phyloP scores from a whole-genome alignment of 2,797 vertebrate genomes.

The Siniperca obscura region DNA sequence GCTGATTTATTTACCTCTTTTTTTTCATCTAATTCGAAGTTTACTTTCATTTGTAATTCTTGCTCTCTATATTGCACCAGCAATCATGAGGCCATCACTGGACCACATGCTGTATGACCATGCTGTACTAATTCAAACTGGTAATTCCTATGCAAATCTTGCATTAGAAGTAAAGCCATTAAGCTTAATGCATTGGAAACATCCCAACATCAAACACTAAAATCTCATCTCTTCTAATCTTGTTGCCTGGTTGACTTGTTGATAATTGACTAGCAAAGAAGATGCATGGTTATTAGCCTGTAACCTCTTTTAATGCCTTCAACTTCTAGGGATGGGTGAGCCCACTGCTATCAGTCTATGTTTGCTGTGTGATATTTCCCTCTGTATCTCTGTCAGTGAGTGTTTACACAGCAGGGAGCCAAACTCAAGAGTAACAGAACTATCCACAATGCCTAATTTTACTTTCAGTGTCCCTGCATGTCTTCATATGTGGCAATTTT shows the following conservation, averaged over 20 bases:
- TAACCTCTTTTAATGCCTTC: conserved; percentile 44
- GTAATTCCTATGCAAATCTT: conserved; percentile 70
- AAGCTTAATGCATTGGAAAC: conserved; percentile 65
- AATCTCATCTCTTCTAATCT: conserved; percentile 55
- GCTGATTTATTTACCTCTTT: conserved; percentile 61
- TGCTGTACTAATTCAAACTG: conserved; percentile 38
- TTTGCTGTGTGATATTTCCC: conserved; percentile 54
- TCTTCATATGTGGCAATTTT: conserved; percentile 61
- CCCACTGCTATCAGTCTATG: conserved; percentile 28
- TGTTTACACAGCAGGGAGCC: conserved; percentile 34
- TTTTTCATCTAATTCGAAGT: conserved; percentile 43
- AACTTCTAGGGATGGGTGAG: conserved; percentile 30
- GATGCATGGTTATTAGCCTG: conserved; percentile 44
- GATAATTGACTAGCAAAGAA: conserved; percentile 55
- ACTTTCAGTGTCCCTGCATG: conserved; percentile 31
- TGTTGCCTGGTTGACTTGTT: conserved; percentile 61
- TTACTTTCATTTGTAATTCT: conserved; percentile 48
- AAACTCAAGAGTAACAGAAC: conserved; percentile 47
- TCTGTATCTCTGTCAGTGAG: conserved; percentile 40
- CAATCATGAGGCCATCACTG: conserved; percentile 54
- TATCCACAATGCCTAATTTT: conserved; percentile 42
- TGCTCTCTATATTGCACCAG: conserved; percentile 30
- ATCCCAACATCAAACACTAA: conserved; percentile 61
- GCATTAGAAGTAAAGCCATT: conserved; percentile 64
- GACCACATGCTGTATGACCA: conserved; percentile 49